These are phyloP conservation scores for Uria aalge DNA, from an alignment of 2,113 vertebrate species.

Conservation along the genomic window DNA sequence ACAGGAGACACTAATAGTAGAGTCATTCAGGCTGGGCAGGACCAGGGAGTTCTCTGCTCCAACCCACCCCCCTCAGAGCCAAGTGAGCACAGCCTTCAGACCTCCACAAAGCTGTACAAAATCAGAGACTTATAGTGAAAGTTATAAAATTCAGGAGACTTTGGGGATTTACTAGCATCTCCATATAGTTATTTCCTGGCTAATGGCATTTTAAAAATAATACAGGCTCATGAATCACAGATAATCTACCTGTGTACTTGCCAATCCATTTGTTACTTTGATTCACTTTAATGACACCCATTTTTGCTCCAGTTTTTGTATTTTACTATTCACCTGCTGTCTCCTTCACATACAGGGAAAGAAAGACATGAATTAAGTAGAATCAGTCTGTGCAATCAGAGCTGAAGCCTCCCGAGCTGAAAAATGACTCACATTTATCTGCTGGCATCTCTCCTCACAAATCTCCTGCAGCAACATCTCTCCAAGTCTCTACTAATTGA, in stretches of 20 bases:
- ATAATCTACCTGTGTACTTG: conserved; percentile 49
- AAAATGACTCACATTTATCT: conserved; percentile 34
- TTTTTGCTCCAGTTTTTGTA: conserved; percentile 32
- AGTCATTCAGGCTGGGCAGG: neutral
- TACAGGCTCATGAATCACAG: conserved; percentile 41
- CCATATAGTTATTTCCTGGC: neutral
- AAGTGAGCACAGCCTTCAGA: neutral
- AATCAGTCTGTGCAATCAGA: conserved; percentile 28
- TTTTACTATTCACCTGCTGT: conserved; percentile 47
- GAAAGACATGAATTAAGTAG: conserved; percentile 41
- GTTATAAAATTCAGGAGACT: neutral
- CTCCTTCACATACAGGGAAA: neutral
- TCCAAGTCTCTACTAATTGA: conserved; percentile 29
- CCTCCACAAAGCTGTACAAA: neutral
- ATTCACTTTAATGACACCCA: conserved; percentile 43
- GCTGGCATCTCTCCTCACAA: conserved; percentile 19
- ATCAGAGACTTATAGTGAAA: neutral
- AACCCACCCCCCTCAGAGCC: neutral
- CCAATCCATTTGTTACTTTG: conserved; percentile 35
- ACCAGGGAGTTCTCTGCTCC: neutral
- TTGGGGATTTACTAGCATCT: neutral
- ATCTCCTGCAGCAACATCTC: conserved; percentile 8
- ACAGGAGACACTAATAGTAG: neutral
- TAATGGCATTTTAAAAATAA: conserved; percentile 17
- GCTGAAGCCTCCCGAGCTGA: conserved; percentile 29